Conservation (phyloP, 2,888 invertebrate species). For the Nephrotoma appendiculata region DNA sequence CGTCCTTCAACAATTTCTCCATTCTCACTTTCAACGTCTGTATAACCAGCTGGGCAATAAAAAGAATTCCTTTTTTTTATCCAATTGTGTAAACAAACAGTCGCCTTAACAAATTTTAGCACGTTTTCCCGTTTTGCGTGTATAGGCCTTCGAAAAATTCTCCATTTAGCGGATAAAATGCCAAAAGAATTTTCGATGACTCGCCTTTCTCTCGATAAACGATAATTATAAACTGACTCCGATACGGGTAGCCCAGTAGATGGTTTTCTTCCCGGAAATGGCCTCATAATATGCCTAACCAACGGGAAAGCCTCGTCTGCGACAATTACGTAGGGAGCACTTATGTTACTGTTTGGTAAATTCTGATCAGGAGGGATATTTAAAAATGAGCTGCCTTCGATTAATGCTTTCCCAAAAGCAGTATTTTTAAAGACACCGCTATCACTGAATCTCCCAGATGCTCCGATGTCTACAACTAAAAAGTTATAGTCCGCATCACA, state of each 20-base stretch:
- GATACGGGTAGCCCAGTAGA: background rate
- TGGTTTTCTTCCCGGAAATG: slow-evolving; percentile 6
- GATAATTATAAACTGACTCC: background rate
- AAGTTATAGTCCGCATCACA: too few relatives aligned
- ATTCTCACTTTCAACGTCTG: background rate
- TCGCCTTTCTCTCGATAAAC: too few relatives aligned
- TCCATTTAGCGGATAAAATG: slow-evolving; percentile 4
- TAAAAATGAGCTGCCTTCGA: too few relatives aligned
- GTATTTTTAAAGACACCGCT: too few relatives aligned
- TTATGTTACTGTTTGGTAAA: too few relatives aligned
- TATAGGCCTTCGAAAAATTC: background rate
- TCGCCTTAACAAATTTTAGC: background rate
- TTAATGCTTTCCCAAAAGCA: too few relatives aligned
- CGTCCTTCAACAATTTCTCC: background rate
- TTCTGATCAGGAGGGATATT: too few relatives aligned
- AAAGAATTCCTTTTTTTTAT: background rate
- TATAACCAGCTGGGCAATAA: background rate
- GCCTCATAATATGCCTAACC: background rate
- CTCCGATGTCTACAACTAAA: too few relatives aligned
- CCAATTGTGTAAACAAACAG: background rate
- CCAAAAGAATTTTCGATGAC: background rate
- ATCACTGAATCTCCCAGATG: slow-evolving; percentile 3
- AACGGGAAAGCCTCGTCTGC: too few relatives aligned
- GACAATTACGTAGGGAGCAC: too few relatives aligned
- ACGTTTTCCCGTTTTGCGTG: background rate